Conservation (phyloP, 1,140 invertebrate genomes). For the Drosophila parabipectinata region DNA sequence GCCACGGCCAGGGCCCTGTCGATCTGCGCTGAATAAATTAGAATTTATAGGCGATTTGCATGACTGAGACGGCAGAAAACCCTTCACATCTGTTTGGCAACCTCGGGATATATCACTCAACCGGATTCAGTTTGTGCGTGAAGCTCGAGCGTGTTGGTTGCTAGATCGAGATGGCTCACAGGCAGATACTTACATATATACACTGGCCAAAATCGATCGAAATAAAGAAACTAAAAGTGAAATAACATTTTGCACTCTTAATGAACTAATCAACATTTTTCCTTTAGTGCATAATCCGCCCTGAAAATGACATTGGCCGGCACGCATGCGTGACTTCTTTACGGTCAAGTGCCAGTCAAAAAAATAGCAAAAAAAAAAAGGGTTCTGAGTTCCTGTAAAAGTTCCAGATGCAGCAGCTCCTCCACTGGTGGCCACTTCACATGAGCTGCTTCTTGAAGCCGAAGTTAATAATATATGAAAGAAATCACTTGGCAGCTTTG, state of each 20-base stretch:
- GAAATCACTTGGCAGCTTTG: constrained; percentile 82
- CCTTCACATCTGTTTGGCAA: constrained; percentile 47
- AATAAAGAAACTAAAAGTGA: background rate
- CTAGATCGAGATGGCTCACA: constrained; percentile 20
- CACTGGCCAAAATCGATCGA: constrained; percentile 5
- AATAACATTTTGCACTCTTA: too few species aligned
- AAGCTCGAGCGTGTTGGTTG: constrained; percentile 55
- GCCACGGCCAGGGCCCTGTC: background rate
- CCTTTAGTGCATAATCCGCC: constrained; percentile 6
- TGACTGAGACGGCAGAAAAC: constrained; percentile 48
- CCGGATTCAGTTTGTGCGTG: constrained; percentile 69
- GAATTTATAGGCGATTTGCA: constrained; percentile 80
- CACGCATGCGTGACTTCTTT: constrained; percentile 48
- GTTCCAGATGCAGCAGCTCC: constrained; percentile 20
- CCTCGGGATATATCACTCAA: constrained; percentile 32
- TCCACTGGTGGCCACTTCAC: constrained; percentile 57
- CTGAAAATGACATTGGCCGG: constrained; percentile 2
- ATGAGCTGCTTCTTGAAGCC: constrained; percentile 56
- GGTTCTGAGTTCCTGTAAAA: constrained; percentile 10
- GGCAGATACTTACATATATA: constrained; percentile 14
- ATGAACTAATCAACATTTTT: constrained; percentile 10
- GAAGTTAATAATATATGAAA: constrained; percentile 83
- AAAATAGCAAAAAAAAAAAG: background rate
- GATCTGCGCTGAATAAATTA: constrained; percentile 71
- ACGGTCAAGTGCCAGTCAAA: constrained; percentile 41